Percentiles rank a stretch among this genome's conserved stretches.
Evolutionary conservation across 2,797 vertebrate species (phyloP).

Genomic region (Spinibarbus caldwelli): DNA sequence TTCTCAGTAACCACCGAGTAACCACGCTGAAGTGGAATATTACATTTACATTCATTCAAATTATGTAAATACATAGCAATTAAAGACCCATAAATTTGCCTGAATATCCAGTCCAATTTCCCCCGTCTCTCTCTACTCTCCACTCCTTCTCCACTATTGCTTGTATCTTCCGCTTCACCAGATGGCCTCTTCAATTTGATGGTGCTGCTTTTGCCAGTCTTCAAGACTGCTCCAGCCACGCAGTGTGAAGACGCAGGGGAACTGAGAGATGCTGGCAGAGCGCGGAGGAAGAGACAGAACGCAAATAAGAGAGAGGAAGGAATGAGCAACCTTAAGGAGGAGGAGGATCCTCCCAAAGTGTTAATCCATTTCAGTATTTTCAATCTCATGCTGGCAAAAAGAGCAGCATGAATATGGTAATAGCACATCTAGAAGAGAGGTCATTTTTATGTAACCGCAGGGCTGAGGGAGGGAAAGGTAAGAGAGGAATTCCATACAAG

Average conservation of each 20-base stretch:
- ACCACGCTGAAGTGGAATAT: not conserved
- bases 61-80: conserved; percentile 46
- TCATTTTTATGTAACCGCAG: conserved; percentile 69
- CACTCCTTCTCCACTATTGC: conserved; percentile 15
- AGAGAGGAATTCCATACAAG: not conserved
- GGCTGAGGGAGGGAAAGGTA: conserved; percentile 56
- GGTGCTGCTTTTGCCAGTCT: conserved; percentile 72
- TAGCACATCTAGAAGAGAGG: conserved; percentile 71
- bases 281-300: not conserved
- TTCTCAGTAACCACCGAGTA: not conserved
- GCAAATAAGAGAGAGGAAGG: conserved; percentile 29
- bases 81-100: conserved; percentile 40
- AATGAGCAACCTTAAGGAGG: conserved; percentile 43
- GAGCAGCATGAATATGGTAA: conserved; percentile 77
- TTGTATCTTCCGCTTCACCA: conserved; percentile 70
- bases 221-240: conserved; percentile 73
- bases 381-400: conserved; percentile 68
- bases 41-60: conserved; percentile 37
- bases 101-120: conserved; percentile 10
- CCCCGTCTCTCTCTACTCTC: not conserved
- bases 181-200: conserved; percentile 80
- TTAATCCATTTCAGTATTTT: conserved; percentile 57
- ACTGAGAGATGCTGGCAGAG: conserved; percentile 48
- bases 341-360: conserved; percentile 42
- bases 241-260: conserved; percentile 46